Evolutionary conservation across 2,888 invertebrate species (phyloP).

Genomic region (Eupithecia tripunctaria): DNA sequence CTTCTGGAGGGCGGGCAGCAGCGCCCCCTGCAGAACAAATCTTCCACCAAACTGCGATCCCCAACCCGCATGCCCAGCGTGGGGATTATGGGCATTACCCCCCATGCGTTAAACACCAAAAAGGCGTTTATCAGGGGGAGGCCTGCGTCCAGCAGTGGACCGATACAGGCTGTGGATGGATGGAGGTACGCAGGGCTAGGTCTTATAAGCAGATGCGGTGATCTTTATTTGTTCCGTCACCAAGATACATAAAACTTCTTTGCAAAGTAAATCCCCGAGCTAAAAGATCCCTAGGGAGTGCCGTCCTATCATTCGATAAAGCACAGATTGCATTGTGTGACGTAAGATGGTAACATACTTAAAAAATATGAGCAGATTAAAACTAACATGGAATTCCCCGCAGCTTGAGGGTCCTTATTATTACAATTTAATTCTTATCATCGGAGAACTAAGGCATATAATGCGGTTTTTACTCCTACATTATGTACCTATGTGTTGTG

Average conservation of each 20-base stretch:
- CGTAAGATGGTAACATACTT: background rate
- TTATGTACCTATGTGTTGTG: background rate
- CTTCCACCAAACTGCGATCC: too few relatives aligned
- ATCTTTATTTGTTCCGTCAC: background rate
- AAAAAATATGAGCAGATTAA: background rate
- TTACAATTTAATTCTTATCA: background rate
- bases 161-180: too few relatives aligned
- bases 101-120: too few relatives aligned
- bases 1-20: too few relatives aligned
- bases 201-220: background rate
- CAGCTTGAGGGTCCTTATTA: background rate
- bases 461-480: background rate
- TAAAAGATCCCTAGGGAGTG: background rate
- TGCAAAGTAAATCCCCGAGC: constrained; percentile 8
- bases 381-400: constrained; percentile 2
- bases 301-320: background rate
- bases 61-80: too few relatives aligned
- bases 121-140: too few relatives aligned
- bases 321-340: background rate
- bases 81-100: too few relatives aligned
- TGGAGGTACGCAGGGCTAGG: too few relatives aligned
- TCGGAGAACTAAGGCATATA: background rate
- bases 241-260: background rate
- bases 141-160: too few relatives aligned
- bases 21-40: too few relatives aligned